These are phyloP conservation scores for Pelecanus crispus DNA, from an alignment of 2,113 vertebrate species.

Conservation along the genomic window DNA sequence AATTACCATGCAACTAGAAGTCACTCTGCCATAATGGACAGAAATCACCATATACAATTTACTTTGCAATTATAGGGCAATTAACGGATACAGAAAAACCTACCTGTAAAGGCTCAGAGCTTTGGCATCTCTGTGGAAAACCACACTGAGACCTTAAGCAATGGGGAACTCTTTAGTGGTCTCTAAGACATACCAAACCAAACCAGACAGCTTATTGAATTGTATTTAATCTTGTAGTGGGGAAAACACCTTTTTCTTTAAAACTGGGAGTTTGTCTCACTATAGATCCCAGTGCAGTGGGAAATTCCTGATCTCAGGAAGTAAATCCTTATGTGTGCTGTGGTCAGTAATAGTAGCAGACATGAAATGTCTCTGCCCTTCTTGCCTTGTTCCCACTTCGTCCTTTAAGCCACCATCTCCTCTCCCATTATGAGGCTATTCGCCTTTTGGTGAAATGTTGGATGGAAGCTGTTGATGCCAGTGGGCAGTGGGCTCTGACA, in stretches of 20 bases:
- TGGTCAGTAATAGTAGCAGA: not conserved
- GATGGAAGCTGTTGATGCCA: not conserved
- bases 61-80: not conserved
- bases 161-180: not conserved
- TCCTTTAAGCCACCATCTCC: not conserved
- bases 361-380: not conserved
- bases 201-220: not conserved
- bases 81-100: not conserved
- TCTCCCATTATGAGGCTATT: not conserved
- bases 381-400: not conserved
- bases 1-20: not conserved
- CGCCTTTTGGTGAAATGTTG: not conserved
- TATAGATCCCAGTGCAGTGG: not conserved
- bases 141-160: fast-evolving
- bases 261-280: fast-evolving
- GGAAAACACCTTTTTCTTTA: not conserved
- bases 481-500: not conserved
- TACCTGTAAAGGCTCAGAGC: not conserved
- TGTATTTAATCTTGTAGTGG: not conserved
- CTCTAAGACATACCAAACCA: not conserved
- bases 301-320: not conserved
- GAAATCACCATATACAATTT: not conserved
- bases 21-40: not conserved
- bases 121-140: not conserved
- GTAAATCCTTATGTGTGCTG: not conserved